These are phyloP conservation scores for Falco berigora DNA, from an alignment of 2,797 vertebrate genomes.

Conservation along the genomic window DNA sequence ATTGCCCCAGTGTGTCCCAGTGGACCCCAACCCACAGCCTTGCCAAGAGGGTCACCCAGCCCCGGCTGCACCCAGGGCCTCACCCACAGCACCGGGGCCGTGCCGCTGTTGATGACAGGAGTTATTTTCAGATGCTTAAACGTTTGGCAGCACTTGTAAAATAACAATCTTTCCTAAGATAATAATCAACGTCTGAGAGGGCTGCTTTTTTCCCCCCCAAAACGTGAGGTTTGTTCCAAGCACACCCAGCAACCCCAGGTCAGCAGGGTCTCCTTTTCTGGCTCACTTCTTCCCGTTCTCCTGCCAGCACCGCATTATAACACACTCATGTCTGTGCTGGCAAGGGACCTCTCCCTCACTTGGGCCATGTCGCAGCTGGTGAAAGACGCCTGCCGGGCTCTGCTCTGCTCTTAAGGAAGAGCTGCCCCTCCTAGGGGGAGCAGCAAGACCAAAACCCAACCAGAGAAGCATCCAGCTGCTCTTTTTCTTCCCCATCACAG, in stretches of 20 bases:
- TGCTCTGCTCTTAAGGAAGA: neutral
- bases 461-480: neutral
- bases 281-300: neutral
- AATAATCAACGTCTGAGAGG: neutral
- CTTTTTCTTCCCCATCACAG: neutral
- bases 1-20: fast-evolving
- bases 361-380: neutral
- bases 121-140: neutral
- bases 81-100: fast-evolving
- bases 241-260: neutral
- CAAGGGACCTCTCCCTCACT: neutral
- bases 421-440: neutral
- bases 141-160: neutral
- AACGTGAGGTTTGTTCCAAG: neutral
- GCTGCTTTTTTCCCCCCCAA: neutral
- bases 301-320: neutral
- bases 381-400: neutral
- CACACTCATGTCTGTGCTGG: neutral
- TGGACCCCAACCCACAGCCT: neutral
- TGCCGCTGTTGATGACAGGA: fast-evolving
- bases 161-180: neutral
- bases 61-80: neutral
- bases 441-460: neutral
- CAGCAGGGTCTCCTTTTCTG: neutral
- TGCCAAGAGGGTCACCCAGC: neutral